phyloP scores from a whole-genome alignment of 2,797 vertebrate species.

The Tadarida brasiliensis region DNA sequence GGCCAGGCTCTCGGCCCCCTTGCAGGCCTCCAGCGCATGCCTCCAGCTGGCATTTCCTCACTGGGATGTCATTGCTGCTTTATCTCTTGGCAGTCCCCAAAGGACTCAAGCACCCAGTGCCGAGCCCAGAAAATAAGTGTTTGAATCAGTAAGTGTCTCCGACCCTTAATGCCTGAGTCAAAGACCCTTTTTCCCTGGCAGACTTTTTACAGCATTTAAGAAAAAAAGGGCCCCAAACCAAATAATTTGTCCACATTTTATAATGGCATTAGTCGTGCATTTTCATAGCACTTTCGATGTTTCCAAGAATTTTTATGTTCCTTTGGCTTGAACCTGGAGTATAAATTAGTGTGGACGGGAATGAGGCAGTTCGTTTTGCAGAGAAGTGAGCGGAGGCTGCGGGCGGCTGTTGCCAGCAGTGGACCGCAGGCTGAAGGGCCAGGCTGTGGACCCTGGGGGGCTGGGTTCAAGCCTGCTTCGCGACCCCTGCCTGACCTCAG shows the following conservation, averaged over 20 bases:
- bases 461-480: neutral
- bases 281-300: conserved; percentile 53
- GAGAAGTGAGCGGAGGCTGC: neutral
- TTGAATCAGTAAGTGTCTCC: neutral
- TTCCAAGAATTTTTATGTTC: conserved; percentile 43
- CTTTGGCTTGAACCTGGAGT: conserved; percentile 27
- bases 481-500: too few species aligned
- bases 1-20: accelerated
- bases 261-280: conserved; percentile 8
- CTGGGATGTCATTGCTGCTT: neutral
- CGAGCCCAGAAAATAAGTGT: neutral
- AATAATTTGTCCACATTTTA: conserved; percentile 54
- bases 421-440: neutral
- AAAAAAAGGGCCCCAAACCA: conserved; percentile 1
- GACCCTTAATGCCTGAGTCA: neutral
- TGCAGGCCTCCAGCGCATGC: neutral
- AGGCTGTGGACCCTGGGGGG: neutral
- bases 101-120: neutral
- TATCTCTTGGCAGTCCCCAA: neutral
- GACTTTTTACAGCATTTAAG: neutral
- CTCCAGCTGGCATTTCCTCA: neutral
- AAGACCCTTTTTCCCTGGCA: conserved; percentile 10
- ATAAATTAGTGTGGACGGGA: neutral
- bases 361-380: neutral
- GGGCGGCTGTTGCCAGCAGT: accelerated